Evolutionary conservation across 1,140 invertebrate genomes (phyloP).

Genomic region (Agraylea sexmaculata): DNA sequence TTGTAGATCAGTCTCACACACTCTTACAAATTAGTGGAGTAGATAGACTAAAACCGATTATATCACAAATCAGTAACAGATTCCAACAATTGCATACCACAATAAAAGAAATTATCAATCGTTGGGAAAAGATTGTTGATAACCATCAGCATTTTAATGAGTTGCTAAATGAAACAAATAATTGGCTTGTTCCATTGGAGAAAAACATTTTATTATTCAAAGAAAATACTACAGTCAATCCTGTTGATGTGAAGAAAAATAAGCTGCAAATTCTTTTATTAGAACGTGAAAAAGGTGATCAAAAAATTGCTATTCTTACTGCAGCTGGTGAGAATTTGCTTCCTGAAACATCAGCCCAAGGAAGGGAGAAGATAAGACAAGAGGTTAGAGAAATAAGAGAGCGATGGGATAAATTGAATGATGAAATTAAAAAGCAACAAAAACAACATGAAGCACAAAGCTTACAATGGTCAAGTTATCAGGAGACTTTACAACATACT

Average conservation of each 20-base stretch:
- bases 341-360: conserved; percentile 80
- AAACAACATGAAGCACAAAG: conserved; percentile 75
- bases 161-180: conserved; percentile 59
- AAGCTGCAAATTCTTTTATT: conserved; percentile 64
- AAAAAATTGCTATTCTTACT: conserved; percentile 59
- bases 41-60: conserved; percentile 74
- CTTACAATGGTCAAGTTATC: conserved; percentile 71
- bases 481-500: conserved; percentile 73
- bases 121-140: conserved; percentile 73
- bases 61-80: conserved; percentile 79
- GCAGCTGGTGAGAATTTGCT: conserved; percentile 74
- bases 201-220: conserved; percentile 54
- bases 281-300: conserved; percentile 73
- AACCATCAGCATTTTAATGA: conserved; percentile 75
- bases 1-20: conserved; percentile 81
- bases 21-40: conserved; percentile 73
- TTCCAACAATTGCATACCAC: conserved; percentile 74
- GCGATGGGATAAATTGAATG: conserved; percentile 75
- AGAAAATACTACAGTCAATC: conserved; percentile 46
- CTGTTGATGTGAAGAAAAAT: conserved; percentile 37
- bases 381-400: conserved; percentile 66
- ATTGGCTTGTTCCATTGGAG: conserved; percentile 68
- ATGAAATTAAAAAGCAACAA: conserved; percentile 66
- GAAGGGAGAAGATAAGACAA: conserved; percentile 75
- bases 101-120: conserved; percentile 79